These are phyloP conservation scores for Actenoides hombroni DNA, from an alignment of 2,113 vertebrate species.

Conservation along the genomic window DNA sequence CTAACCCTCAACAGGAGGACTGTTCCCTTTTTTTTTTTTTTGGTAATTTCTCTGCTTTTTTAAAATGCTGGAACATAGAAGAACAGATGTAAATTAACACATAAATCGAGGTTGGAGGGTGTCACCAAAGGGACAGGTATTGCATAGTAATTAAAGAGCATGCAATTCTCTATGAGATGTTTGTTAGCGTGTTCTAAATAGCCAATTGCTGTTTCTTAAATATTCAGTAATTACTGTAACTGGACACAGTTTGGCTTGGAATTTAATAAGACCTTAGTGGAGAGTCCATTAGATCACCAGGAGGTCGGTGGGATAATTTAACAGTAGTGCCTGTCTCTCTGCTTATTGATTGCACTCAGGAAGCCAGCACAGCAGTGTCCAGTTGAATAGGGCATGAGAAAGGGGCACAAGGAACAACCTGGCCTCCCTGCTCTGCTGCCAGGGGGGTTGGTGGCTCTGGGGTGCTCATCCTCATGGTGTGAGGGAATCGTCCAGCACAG, in stretches of 20 bases:
- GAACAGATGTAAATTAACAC: slow-evolving; percentile 54
- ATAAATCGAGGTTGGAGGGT: slow-evolving; percentile 48
- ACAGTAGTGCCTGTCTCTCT: neutral
- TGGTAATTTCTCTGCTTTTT: neutral
- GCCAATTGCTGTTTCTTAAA: slow-evolving; percentile 57
- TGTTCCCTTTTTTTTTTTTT: neutral
- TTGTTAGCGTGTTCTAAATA: slow-evolving; percentile 59
- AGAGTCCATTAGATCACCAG: slow-evolving; percentile 37
- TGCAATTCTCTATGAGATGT: slow-evolving; percentile 47
- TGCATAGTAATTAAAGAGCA: slow-evolving; percentile 66
- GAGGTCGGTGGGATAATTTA: neutral
- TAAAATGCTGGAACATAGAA: slow-evolving; percentile 3
- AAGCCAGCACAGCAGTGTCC: neutral
- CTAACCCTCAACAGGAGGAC: neutral
- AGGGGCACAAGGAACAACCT: rapidly evolving
- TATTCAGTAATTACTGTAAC: slow-evolving; percentile 66
- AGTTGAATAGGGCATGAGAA: neutral
- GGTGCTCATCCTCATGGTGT: rapidly evolving
- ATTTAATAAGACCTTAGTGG: slow-evolving; percentile 55
- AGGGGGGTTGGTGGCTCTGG: rapidly evolving
- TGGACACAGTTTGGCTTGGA: slow-evolving; percentile 54
- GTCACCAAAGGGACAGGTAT: slow-evolving; percentile 53
- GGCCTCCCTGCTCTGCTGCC: rapidly evolving
- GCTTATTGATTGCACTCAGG: neutral
- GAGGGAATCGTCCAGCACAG: neutral